Percentiles rank a stretch among this genome's conserved stretches.
Conservation (phyloP, 2,113 vertebrate genomes). For the Cyanoramphus novaezelandiae region DNA sequence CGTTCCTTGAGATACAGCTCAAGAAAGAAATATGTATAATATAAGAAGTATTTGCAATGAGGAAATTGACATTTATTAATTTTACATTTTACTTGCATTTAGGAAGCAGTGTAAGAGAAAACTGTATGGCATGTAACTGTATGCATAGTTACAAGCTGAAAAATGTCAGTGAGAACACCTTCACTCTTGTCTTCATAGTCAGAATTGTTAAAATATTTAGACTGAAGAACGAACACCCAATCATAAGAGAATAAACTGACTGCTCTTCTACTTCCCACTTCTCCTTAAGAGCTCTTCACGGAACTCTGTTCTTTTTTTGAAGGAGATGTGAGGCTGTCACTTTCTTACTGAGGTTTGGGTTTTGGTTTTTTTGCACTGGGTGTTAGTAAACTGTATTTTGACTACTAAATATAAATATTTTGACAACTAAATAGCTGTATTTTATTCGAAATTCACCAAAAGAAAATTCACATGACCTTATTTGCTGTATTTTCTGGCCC, state of each 20-base stretch:
- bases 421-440: not conserved
- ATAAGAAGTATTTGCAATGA: not conserved
- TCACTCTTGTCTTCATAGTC: not conserved
- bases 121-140: not conserved
- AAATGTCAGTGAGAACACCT: not conserved
- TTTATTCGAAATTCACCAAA: not conserved
- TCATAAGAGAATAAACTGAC: not conserved
- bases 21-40: not conserved
- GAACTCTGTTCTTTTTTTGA: not conserved
- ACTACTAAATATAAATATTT: not conserved
- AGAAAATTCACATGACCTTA: not conserved
- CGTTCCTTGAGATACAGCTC: not conserved
- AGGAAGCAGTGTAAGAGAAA: not conserved
- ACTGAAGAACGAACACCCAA: not conserved
- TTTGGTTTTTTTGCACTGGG: not conserved
- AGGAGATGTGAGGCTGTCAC: not conserved
- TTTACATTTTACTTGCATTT: not conserved
- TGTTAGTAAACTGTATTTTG: not conserved
- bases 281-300: not conserved
- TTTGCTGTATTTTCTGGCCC: not conserved
- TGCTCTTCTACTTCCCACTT: not conserved
- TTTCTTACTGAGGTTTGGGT: not conserved
- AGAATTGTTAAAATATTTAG: not conserved
- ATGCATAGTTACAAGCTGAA: not conserved
- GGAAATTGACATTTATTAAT: not conserved